Percentiles rank a stretch among this genome's conserved stretches.
phyloP scores from a whole-genome alignment of 2,113 vertebrate genomes.

The Brienomyrus brachyistius region DNA sequence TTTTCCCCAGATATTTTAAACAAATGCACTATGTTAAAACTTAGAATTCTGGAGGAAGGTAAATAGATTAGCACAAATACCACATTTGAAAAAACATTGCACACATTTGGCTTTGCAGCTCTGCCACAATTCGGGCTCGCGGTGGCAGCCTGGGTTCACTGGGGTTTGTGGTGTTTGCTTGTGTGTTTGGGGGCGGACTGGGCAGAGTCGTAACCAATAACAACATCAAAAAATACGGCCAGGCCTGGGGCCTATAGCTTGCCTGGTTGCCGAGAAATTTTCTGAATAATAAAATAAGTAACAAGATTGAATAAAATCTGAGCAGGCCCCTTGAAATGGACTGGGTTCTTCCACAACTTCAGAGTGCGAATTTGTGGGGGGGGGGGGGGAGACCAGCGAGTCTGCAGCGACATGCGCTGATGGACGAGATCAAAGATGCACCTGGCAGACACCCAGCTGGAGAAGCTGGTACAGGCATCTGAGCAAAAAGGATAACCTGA shows the following conservation, averaged over 20 bases:
- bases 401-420: not conserved
- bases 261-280: not conserved
- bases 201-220: not conserved
- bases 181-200: slow-evolving; percentile 2
- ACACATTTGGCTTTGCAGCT: slow-evolving; percentile 14
- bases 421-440: not conserved
- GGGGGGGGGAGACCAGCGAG: too few relatives aligned
- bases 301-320: not conserved
- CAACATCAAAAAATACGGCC: not conserved
- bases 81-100: slow-evolving; percentile 20
- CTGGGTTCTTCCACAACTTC: too few relatives aligned
- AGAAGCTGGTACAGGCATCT: not conserved
- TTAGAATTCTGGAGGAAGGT: slow-evolving; percentile 12
- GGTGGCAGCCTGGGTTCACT: not conserved
- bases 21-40: slow-evolving; percentile 14
- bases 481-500: not conserved
- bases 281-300: not conserved
- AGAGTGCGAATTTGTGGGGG: not conserved
- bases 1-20: slow-evolving; percentile 12
- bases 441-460: not conserved
- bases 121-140: slow-evolving; percentile 3
- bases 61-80: slow-evolving; percentile 23
- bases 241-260: not conserved
- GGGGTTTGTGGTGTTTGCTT: slow-evolving; percentile 18
- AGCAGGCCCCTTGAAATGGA: not conserved